Base-by-base conservation (phyloP, 2,113 vertebrate genomes). In the Halcyon malimbica region DNA sequence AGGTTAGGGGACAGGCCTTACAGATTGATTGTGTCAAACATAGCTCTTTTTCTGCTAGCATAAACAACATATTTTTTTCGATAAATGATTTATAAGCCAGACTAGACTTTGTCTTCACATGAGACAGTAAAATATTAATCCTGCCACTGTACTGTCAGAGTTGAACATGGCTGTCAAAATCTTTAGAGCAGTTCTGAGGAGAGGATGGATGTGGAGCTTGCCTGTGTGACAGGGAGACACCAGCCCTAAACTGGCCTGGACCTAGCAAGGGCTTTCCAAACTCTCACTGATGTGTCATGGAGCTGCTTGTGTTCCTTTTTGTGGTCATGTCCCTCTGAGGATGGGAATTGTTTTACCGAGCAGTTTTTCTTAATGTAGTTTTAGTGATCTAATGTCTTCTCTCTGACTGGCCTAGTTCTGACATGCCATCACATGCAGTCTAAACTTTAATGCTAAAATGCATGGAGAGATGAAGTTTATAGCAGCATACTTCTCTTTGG, bases 161-260 rank as follows among this genome's bases (percentile, higher is more conserved):
- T 53, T 67, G 59, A 60, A 78, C 31, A 42, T 3, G 5, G 16
- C 23, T 95, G 69, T 89, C 14, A 64, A 51, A 29, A 64, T 44
- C 20, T 48, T 82, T 44, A 71, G 14, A 18, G 35, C 10, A 86
- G 39, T 68, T 12, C 33, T 63, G 33, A 83, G 31, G 41, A 62
- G 28, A 71, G 15, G 13, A 12, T 46, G 84, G 44, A 64, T 1
- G 2, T 0, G 1, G 35, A 7, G 2, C 31, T 13, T 0, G 0
- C 8, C 35, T 59, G 19, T 83, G 17, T 2, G 5, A 17, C 14
- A 64, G 6, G 51, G 13, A 50, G 1, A 19, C 1, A 13, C 20
- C 4, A 63, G 31, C 2, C 56, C 46, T 2, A 1, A 46, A 4
- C 29, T 84, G 46, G 20, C 18, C 51, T 62, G 6, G 15, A 1